These are phyloP conservation scores for Arenaria interpres DNA, from an alignment of 2,113 vertebrate species.

Conservation along the genomic window DNA sequence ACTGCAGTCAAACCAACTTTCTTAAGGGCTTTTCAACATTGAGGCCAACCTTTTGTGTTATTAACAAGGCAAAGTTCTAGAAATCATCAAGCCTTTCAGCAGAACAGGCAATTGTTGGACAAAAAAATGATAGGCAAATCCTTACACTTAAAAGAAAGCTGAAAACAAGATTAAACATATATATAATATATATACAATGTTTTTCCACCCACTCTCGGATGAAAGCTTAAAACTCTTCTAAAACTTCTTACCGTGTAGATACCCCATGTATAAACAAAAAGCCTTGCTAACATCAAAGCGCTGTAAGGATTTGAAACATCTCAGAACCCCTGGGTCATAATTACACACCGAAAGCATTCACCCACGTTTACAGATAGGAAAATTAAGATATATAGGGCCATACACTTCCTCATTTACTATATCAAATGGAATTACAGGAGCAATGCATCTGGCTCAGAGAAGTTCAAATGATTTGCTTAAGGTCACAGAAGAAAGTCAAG, in stretches of 20 bases:
- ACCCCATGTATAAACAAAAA: constrained; percentile 28
- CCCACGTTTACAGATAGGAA: constrained; percentile 28
- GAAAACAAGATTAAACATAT: constrained; percentile 48
- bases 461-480: constrained; percentile 31
- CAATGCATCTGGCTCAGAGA: constrained; percentile 13
- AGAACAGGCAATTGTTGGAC: neutral
- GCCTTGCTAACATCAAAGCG: constrained; percentile 29
- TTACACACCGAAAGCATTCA: constrained; percentile 14
- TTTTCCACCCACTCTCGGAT: constrained; percentile 26
- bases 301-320: constrained; percentile 15
- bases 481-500: constrained; percentile 37
- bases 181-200: neutral
- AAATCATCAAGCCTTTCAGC: neutral
- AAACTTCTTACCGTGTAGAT: neutral
- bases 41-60: neutral
- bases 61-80: neutral
- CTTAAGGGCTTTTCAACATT: neutral
- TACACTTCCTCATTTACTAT: constrained; percentile 31
- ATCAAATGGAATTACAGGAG: constrained; percentile 23
- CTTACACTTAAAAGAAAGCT: constrained; percentile 30
- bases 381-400: constrained; percentile 36
- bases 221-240: constrained; percentile 3
- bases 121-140: neutral
- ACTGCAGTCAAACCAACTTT: neutral
- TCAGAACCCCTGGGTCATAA: constrained; percentile 44